Percentiles rank a stretch among this genome's conserved stretches.
phyloP scores from a whole-genome alignment of 2,797 vertebrate genomes.

The Nyctibius grandis region DNA sequence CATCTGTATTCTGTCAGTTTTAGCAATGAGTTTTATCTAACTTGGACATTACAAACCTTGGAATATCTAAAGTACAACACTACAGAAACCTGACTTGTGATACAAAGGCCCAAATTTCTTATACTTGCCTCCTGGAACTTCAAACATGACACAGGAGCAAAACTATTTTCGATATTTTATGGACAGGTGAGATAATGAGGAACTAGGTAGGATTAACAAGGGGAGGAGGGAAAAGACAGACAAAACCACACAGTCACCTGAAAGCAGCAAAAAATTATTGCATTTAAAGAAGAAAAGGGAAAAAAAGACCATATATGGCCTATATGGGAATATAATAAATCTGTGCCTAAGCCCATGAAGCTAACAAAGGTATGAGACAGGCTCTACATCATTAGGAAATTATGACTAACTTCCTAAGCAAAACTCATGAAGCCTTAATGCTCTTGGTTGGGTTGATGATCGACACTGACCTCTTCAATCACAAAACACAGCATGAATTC shows the following conservation, averaged over 20 bases:
- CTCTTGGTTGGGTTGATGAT: not conserved
- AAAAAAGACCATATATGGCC: not conserved
- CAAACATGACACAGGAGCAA: not conserved
- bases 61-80: accelerated
- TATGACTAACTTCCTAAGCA: not conserved
- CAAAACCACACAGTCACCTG: not conserved
- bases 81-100: not conserved
- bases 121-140: not conserved
- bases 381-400: not conserved
- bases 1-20: not conserved
- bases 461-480: not conserved
- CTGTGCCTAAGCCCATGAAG: not conserved
- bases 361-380: not conserved
- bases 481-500: not conserved
- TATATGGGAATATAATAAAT: not conserved
- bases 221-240: not conserved
- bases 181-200: not conserved
- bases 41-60: not conserved
- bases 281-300: not conserved
- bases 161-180: not conserved
- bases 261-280: not conserved
- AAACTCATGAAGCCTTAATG: not conserved
- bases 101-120: not conserved
- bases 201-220: not conserved
- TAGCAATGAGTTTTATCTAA: not conserved